These are phyloP conservation scores for Eonycteris spelaea DNA, from an alignment of 2,113 vertebrate species.

Conservation along the genomic window DNA sequence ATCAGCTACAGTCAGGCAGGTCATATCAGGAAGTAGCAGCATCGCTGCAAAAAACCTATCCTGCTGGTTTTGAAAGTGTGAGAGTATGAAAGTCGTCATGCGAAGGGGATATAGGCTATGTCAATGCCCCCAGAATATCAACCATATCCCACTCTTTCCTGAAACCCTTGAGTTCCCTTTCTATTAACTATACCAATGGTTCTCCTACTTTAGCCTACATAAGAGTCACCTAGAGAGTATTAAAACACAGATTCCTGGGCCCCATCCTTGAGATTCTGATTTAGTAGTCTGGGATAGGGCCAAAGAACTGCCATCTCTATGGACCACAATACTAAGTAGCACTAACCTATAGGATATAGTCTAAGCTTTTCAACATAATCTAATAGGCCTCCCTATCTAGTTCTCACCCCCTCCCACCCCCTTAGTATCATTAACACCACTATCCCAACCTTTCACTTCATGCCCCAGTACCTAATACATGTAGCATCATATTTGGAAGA, in stretches of 20 bases:
- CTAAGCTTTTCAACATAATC: background rate
- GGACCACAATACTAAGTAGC: background rate
- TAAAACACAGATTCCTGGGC: background rate
- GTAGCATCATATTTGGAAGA: background rate
- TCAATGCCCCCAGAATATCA: background rate
- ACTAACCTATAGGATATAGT: background rate
- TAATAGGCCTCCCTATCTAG: background rate
- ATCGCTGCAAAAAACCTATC: background rate
- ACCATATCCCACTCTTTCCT: background rate
- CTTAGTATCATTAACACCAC: background rate
- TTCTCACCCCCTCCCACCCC: background rate
- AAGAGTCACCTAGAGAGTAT: background rate
- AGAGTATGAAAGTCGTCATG: background rate
- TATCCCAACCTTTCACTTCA: background rate
- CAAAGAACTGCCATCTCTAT: background rate
- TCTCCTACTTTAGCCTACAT: background rate
- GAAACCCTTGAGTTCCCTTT: background rate
- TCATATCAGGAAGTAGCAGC: background rate
- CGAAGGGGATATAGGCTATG: background rate
- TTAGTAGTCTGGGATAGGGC: background rate
- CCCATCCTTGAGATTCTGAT: background rate
- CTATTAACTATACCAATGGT: background rate
- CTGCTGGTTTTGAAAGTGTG: background rate
- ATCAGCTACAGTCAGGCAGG: background rate
- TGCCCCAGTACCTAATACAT: accelerated